Evolutionary conservation across 2,888 invertebrate species (phyloP).

Genomic region (Mythimna pallens): DNA sequence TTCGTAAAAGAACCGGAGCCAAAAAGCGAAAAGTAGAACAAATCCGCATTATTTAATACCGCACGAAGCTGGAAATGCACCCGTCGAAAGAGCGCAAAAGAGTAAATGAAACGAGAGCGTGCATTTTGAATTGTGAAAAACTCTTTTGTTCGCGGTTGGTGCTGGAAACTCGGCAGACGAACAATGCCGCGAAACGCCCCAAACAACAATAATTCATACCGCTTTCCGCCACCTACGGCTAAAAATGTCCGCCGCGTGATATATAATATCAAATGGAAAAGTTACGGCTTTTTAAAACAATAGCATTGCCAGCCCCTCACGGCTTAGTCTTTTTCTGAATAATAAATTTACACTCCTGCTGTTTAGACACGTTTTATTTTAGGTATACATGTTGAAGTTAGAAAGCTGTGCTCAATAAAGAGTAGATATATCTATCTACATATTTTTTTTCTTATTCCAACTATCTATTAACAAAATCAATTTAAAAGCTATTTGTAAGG

Average conservation of each 20-base stretch:
- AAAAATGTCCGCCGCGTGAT: conserved; percentile 90
- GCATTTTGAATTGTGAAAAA: conserved; percentile 90
- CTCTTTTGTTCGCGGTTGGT: conserved; percentile 86
- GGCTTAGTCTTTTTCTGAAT: conserved; percentile 80
- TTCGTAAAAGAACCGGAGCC: conserved; percentile 72
- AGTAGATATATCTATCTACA: no score
- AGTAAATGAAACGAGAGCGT: conserved; percentile 90
- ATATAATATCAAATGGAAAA: conserved; percentile 89
- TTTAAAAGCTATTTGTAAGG: conserved; percentile 89
- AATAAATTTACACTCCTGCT: conserved; percentile 72
- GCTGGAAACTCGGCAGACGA: conserved; percentile 85
- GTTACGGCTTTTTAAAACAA: conserved; percentile 90
- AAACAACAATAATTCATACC: conserved; percentile 91
- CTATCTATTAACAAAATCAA: conserved; percentile 86
- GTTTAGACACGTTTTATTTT: conserved; percentile 68
- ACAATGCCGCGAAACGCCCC: conserved; percentile 88
- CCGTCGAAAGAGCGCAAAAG: conserved; percentile 88
- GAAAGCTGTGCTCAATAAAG: neutral
- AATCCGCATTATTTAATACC: conserved; percentile 88
- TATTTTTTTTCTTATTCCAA: conserved; percentile 52
- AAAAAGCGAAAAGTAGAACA: conserved; percentile 84
- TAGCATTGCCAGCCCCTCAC: conserved; percentile 78
- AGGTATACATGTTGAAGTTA: conserved; percentile 46
- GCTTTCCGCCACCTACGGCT: conserved; percentile 90
- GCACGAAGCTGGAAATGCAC: conserved; percentile 87